A percentile compares a stretch with the other conserved stretches of the same genome.
Conservation (phyloP, 2,113 vertebrate genomes). For the Corynorhinus townsendii region DNA sequence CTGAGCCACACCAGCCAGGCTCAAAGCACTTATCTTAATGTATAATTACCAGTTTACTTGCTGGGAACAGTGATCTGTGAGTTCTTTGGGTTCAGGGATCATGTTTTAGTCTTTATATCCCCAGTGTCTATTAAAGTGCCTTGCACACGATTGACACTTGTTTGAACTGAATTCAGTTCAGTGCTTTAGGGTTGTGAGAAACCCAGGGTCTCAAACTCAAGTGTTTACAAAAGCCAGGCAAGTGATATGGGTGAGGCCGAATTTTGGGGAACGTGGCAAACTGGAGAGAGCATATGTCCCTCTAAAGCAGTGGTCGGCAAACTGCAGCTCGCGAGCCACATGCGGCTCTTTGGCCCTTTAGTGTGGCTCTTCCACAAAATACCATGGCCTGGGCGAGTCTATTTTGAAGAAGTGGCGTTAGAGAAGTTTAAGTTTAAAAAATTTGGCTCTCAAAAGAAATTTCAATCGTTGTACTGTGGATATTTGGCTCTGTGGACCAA, state of each 20-base stretch:
- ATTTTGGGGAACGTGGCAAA: rapidly evolving
- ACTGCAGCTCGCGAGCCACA: too few relatives aligned
- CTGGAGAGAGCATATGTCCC: rapidly evolving
- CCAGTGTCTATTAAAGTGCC: not conserved
- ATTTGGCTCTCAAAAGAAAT: too few relatives aligned
- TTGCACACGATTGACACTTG: not conserved
- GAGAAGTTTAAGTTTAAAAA: too few relatives aligned
- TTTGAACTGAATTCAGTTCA: not conserved
- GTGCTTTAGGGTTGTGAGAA: not conserved
- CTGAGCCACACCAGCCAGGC: too few relatives aligned
- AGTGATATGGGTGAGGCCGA: not conserved
- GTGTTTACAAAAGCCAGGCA: not conserved
- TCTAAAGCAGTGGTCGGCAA: too few relatives aligned
- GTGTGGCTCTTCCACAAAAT: too few relatives aligned
- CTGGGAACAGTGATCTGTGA: not conserved
- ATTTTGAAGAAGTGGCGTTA: too few relatives aligned
- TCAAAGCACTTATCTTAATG: not conserved
- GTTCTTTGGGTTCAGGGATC: not conserved
- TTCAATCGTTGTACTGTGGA: too few relatives aligned
- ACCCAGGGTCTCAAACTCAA: not conserved
- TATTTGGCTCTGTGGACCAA: too few relatives aligned
- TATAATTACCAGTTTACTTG: not conserved
- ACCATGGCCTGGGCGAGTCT: too few relatives aligned
- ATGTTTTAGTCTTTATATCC: not conserved
- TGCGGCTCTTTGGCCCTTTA: too few relatives aligned